Evolutionary conservation across 1,140 invertebrate species (phyloP).

Genomic region (Penaeus vannamei): DNA sequence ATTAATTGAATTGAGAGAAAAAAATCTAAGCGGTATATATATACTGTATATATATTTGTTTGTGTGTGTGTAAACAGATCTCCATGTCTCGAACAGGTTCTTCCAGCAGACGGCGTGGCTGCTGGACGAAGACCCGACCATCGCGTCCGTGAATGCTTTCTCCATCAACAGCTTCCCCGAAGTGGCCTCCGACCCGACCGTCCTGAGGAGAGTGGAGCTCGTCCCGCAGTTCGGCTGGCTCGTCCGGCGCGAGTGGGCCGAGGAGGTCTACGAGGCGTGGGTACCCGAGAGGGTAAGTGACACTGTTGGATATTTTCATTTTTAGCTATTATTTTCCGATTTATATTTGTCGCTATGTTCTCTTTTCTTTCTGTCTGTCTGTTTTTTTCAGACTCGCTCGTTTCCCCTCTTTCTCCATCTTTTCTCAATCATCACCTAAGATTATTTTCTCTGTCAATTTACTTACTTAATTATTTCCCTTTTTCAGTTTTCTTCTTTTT

Average conservation of each 20-base stretch:
- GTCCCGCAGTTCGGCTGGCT: conserved; percentile 82
- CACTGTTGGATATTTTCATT: too few relatives aligned
- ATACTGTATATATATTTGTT: too few relatives aligned
- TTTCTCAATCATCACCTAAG: too few relatives aligned
- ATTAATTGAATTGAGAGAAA: too few relatives aligned
- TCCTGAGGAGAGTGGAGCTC: conserved; percentile 78
- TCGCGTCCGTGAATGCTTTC: conserved; percentile 80
- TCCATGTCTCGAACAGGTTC: conserved; percentile 74
- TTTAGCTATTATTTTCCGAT: too few relatives aligned
- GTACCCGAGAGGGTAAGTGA: conserved; percentile 30
- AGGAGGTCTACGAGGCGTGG: conserved; percentile 36
- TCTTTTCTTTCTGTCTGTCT: background rate
- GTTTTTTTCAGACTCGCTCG: too few relatives aligned
- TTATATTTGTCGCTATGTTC: too few relatives aligned
- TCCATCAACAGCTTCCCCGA: conserved; percentile 80
- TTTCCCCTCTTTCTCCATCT: background rate
- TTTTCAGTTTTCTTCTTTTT: background rate
- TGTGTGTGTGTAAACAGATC: too few relatives aligned
- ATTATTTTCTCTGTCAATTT: too few relatives aligned
- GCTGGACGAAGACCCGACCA: conserved; percentile 75
- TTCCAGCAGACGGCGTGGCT: conserved; percentile 77
- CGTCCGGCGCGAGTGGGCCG: conserved; percentile 71
- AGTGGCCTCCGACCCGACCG: conserved; percentile 75
- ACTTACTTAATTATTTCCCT: background rate
- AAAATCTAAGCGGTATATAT: too few relatives aligned